Evolutionary conservation across 2,113 vertebrate species (phyloP), one percentile per base, ranked within the genome.

Genomic region (Proterorhinus semilunaris): DNA sequence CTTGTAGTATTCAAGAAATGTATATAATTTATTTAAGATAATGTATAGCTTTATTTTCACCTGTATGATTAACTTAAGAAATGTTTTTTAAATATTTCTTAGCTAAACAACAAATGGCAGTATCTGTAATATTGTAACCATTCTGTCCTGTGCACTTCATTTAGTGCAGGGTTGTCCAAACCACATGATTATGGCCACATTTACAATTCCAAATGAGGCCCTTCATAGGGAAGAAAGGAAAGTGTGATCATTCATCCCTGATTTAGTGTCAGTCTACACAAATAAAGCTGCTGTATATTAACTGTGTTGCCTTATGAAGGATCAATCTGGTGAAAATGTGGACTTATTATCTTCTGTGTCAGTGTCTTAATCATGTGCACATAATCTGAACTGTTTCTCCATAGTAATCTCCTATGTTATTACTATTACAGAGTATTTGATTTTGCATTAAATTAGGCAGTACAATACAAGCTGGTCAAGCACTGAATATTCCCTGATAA

Each of bases 31-130:
- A 57, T 57, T 57, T 36, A 57, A 36, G 36, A 21, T 52, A 7
- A 5, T n/a, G n/a, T n/a, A 13, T 55, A 5, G 3, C 49, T 62
- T 59, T 64, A 47, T 71, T 6, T 36, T 71, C n/a, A 54, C 50
- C 16, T 3, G 12, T 16, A 12, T 54, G 63, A 10, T 62, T 17
- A 9, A 10, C 16, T 21, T 36, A 36, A n/a, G 9, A 43, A 10
- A 45, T n/a, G n/a, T n/a, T n/a, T 44, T 62, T 62, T 45, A 45
- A 9, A 62, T 46, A 62, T 15, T 8, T 43, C 27, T 58, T 68
- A 21, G 54, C 16, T 51, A 74, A 63, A 74, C 72, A 82, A 71
- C 69, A 77, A 68, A 51, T 75, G 76, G 78, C 76, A 78, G 69
- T 51, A 62, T 62, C 27, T 3, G 27, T 36, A 36, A 36, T 36